Evolutionary conservation across 2,113 vertebrate species (phyloP).

Genomic region (Odontesthes bonariensis): DNA sequence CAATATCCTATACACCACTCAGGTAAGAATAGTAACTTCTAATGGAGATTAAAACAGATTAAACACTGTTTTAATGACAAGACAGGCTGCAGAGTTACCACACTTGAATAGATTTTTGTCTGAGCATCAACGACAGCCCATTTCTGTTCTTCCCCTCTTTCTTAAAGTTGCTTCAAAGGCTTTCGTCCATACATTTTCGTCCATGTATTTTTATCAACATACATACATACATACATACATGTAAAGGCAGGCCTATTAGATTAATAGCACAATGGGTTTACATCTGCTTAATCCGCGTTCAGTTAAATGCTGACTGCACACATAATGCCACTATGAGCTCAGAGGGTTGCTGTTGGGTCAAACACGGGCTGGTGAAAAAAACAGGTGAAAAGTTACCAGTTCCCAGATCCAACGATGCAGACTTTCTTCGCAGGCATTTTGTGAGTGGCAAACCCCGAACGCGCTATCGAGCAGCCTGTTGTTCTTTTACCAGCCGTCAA

Average conservation of each 20-base stretch:
- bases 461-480: background rate
- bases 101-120: too few relatives aligned
- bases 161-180: too few relatives aligned
- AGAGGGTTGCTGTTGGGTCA: background rate
- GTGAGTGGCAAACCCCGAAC: background rate
- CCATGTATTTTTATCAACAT: too few relatives aligned
- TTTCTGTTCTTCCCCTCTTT: too few relatives aligned
- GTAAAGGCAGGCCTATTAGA: background rate
- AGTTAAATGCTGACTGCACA: slow-evolving; percentile 1
- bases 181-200: too few relatives aligned
- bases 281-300: slow-evolving; percentile 8
- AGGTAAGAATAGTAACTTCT: too few relatives aligned
- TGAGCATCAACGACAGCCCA: too few relatives aligned
- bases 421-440: slow-evolving; percentile 81
- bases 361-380: background rate
- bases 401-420: slow-evolving; percentile 89
- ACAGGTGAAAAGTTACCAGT: slow-evolving; percentile 77
- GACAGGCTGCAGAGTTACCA: too few relatives aligned
- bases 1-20: too few relatives aligned
- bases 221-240: background rate
- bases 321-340: background rate
- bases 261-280: slow-evolving; percentile 12
- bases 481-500: background rate
- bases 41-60: too few relatives aligned
- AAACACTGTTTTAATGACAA: too few relatives aligned